Conservation (phyloP, 1,140 invertebrate species). For the Aphaenogaster floridana region DNA sequence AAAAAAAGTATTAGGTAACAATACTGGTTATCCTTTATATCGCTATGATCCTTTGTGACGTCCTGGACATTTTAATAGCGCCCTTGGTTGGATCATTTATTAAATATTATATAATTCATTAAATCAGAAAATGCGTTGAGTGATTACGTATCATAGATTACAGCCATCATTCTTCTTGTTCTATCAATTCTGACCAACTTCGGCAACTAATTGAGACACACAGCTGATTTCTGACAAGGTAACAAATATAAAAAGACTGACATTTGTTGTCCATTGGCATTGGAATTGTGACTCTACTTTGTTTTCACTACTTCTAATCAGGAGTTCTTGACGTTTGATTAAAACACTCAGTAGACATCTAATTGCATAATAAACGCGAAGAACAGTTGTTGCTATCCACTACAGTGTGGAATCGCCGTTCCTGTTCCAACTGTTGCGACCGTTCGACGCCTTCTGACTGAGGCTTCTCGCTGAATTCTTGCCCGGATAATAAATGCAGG, state of each 20-base stretch:
- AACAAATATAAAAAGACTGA: constrained; percentile 32
- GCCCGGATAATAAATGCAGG: constrained; percentile 91
- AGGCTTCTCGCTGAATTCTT: constrained; percentile 81
- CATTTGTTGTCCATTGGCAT: not conserved
- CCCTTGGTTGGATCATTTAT: not conserved
- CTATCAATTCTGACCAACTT: not conserved
- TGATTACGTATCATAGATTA: constrained; percentile 2
- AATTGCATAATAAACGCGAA: not conserved
- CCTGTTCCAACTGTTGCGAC: constrained; percentile 77
- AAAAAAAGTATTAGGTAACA: not conserved
- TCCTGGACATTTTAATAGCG: not conserved
- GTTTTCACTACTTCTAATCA: not conserved
- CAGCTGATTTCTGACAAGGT: not conserved
- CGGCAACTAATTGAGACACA: not conserved
- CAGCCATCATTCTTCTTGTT: not conserved
- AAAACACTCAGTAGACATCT: not conserved
- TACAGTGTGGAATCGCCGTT: constrained; percentile 72
- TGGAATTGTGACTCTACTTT: not conserved
- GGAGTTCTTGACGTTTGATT: not conserved
- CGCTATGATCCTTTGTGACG: not conserved
- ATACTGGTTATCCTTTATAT: constrained; percentile 1
- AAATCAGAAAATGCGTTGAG: not conserved
- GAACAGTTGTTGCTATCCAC: constrained; percentile 15
- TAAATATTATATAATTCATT: not conserved
- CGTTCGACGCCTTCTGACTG: constrained; percentile 72